A percentile compares a stretch with the other conserved stretches of the same genome.
phyloP scores from a whole-genome alignment of 30 jellyfish, hydroid and myxozoan genomes.

The Aurelia coerulea region DNA sequence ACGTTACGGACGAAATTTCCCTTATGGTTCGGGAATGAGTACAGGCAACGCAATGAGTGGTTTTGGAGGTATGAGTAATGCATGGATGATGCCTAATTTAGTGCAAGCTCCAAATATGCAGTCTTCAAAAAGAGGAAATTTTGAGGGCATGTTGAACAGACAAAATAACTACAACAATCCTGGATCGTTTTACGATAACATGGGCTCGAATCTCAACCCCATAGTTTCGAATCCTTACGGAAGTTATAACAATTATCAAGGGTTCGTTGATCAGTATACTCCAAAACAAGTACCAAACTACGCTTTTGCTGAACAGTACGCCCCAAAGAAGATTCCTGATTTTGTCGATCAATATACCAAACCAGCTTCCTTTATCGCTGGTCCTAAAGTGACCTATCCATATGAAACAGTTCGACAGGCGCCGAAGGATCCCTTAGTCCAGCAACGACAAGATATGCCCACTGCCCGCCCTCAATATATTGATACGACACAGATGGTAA shows the following conservation, averaged over 20 bases:
- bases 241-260: neutral
- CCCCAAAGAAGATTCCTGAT: neutral
- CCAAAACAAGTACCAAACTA: neutral
- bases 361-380: neutral
- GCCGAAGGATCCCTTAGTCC: slow-evolving; percentile 19
- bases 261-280: slow-evolving; percentile 30
- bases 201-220: neutral
- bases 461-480: slow-evolving; percentile 41
- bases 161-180: neutral
- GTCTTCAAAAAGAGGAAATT: slow-evolving; percentile 22
- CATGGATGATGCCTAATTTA: neutral
- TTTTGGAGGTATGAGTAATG: neutral
- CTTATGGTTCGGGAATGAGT: no score
- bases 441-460: slow-evolving; percentile 59
- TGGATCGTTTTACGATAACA: neutral
- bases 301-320: neutral
- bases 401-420: neutral
- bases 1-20: neutral
- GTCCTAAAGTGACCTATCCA: slow-evolving; percentile 10
- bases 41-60: neutral
- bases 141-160: neutral
- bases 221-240: no score
- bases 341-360: slow-evolving; percentile 46
- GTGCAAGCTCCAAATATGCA: neutral
- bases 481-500: slow-evolving; percentile 51